Conservation (phyloP, 2,888 invertebrate genomes). For the Crematogaster levior region DNA sequence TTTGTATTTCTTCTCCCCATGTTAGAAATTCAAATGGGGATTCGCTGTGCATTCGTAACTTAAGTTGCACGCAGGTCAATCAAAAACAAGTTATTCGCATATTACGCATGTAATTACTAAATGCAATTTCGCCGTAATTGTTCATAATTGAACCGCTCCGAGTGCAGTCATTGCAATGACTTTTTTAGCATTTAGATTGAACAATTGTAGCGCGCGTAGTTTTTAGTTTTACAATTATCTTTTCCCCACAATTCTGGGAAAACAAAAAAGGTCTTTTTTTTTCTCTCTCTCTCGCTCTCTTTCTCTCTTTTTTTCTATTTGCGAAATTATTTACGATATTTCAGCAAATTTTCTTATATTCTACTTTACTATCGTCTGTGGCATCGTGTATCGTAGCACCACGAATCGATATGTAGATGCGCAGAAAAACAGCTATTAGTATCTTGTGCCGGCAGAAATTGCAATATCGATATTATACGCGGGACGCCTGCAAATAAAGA, state of each 20-base stretch:
- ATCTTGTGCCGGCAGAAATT: conserved; percentile 27
- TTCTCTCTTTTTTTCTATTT: not conserved
- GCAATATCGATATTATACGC: conserved; percentile 27
- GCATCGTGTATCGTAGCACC: not conserved
- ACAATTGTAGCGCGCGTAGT: not conserved
- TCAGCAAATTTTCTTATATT: conserved; percentile 2
- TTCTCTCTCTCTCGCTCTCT: too few species aligned
- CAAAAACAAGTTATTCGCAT: conserved; percentile 65
- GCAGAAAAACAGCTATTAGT: conserved; percentile 28
- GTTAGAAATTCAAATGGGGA: conserved; percentile 54
- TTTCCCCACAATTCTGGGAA: not conserved
- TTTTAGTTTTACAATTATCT: conserved; percentile 35
- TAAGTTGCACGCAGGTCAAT: conserved; percentile 50
- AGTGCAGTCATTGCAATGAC: conserved; percentile 37
- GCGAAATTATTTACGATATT: not conserved
- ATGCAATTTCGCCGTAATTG: conserved; percentile 62
- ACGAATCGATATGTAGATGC: conserved; percentile 26
- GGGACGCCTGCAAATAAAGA: conserved; percentile 6
- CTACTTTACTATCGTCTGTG: not conserved
- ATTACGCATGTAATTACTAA: conserved; percentile 60
- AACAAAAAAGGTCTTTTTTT: not conserved
- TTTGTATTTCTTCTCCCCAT: not conserved
- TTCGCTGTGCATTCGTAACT: conserved; percentile 44
- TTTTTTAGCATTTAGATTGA: conserved; percentile 54
- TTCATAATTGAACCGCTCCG: conserved; percentile 60